Evolutionary conservation across 2,797 vertebrate species (phyloP).

Genomic region (Argya squamiceps): DNA sequence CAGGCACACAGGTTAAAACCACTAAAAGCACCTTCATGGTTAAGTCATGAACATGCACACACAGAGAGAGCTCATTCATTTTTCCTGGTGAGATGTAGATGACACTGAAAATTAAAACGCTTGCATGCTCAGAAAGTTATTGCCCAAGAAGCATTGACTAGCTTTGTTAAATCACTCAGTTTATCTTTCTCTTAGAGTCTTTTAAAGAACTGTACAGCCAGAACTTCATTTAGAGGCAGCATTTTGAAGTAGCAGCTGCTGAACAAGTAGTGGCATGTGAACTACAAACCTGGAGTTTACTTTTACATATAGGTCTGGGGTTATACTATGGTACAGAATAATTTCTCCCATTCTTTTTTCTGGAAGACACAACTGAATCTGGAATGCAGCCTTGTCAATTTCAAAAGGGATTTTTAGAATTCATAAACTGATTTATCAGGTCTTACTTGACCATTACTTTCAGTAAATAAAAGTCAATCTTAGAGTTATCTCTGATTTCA

Average conservation of each 20-base stretch:
- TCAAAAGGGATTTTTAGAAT: not conserved
- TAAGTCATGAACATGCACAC: rapidly evolving
- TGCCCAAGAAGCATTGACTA: not conserved
- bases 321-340: not conserved
- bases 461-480: not conserved
- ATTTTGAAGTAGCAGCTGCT: not conserved
- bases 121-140: not conserved
- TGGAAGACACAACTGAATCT: not conserved
- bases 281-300: not conserved
- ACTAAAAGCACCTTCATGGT: not conserved
- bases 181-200: not conserved
- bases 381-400: not conserved
- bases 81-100: not conserved
- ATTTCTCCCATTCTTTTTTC: not conserved
- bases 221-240: not conserved
- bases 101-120: not conserved
- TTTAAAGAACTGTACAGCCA: not conserved
- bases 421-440: not conserved
- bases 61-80: not conserved
- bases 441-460: not conserved
- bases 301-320: not conserved
- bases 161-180: not conserved
- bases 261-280: not conserved
- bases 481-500: not conserved
- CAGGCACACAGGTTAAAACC: not conserved